Evolutionary conservation across 2,113 vertebrate genomes (phyloP).

Genomic region (Phyllostomus discolor): DNA sequence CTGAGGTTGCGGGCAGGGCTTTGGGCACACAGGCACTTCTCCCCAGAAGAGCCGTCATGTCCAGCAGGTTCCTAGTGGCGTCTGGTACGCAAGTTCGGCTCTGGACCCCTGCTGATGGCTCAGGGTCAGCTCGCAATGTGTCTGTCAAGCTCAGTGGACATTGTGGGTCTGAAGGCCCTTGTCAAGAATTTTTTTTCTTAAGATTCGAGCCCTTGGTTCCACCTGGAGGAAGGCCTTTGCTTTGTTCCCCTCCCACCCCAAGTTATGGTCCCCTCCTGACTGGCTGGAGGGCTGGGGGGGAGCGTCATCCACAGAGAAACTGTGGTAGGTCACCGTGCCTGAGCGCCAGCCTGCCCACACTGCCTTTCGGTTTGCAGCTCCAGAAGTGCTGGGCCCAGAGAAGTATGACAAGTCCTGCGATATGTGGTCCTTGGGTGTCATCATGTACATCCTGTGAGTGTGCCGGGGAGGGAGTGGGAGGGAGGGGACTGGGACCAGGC

Average conservation of each 20-base stretch:
- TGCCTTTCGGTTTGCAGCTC: slow-evolving; percentile 83
- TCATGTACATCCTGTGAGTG: slow-evolving; percentile 99
- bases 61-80: background rate
- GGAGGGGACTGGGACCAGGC: rapidly evolving
- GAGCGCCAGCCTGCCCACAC: background rate
- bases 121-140: background rate
- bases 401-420: slow-evolving; percentile 99
- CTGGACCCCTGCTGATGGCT: background rate
- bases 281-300: background rate
- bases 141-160: background rate
- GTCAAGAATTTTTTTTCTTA: background rate
- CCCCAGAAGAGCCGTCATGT: background rate
- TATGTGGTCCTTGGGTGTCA: slow-evolving; percentile 99
- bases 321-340: background rate
- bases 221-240: background rate
- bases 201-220: background rate
- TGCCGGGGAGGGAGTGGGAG: background rate
- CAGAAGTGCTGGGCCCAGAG: slow-evolving; percentile 96
- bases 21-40: background rate
- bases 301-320: background rate
- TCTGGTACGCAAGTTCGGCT: background rate
- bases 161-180: background rate
- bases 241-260: background rate
- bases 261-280: rapidly evolving
- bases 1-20: background rate